Percentiles rank a stretch among this genome's conserved stretches.
These are phyloP conservation scores for Gymnopithys bicolor DNA, from an alignment of 2,797 vertebrate species.

Conservation along the genomic window DNA sequence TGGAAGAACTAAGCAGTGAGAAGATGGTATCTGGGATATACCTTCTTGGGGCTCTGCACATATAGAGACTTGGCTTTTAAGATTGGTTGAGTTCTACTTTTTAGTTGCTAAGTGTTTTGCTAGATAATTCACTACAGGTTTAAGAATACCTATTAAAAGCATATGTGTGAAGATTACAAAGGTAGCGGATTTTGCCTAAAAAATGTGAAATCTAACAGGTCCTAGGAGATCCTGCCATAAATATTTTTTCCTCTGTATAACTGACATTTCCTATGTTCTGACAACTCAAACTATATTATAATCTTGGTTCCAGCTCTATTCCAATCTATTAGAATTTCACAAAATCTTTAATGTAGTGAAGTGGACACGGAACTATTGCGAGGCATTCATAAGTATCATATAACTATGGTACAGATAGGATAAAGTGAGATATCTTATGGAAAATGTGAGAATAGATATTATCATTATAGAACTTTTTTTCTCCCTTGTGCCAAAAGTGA, in stretches of 20 bases:
- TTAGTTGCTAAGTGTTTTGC: background rate
- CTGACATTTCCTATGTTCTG: background rate
- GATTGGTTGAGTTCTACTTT: background rate
- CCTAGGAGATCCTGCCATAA: background rate
- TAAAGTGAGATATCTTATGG: background rate
- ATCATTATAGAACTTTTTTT: background rate
- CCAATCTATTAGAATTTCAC: background rate
- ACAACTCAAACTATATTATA: background rate
- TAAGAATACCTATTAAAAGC: background rate
- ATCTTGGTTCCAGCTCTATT: background rate
- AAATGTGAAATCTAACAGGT: background rate
- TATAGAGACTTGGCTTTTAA: background rate
- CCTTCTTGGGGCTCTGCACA: background rate
- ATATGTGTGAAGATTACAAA: background rate
- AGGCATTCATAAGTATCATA: background rate
- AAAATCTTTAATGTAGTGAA: background rate
- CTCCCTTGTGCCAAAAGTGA: background rate
- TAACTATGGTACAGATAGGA: background rate
- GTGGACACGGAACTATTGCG: background rate
- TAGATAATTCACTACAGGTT: background rate
- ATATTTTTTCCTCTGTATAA: background rate
- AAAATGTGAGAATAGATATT: background rate
- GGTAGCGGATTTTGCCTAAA: background rate
- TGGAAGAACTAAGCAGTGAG: background rate
- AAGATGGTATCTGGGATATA: background rate